Conservation (phyloP, 1,140 invertebrate genomes). For the Pogonognathellus flavescens region DNA sequence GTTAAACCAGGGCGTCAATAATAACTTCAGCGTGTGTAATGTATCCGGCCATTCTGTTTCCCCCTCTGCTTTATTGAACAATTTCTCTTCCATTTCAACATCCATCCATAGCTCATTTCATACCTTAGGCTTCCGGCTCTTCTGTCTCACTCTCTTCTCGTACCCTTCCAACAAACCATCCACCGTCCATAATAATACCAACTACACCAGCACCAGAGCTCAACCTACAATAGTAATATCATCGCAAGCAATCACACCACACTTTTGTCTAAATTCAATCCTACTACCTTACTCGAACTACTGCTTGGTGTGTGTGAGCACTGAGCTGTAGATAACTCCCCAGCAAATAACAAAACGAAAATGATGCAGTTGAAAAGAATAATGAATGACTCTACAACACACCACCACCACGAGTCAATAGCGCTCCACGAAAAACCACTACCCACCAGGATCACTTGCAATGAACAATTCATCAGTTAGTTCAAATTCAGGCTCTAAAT, state of each 20-base stretch:
- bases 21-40: conserved; percentile 61
- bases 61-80: conserved; percentile 55
- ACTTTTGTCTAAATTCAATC: too few species aligned
- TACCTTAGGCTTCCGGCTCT: conserved; percentile 11
- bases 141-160: conserved; percentile 6
- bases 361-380: too few species aligned
- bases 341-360: too few species aligned
- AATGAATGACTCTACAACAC: neutral
- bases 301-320: too few species aligned
- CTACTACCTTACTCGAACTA: too few species aligned
- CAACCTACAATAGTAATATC: neutral
- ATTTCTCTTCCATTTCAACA: conserved; percentile 52
- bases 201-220: neutral
- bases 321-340: too few species aligned
- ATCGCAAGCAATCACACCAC: neutral
- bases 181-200: neutral
- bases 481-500: neutral
- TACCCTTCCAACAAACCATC: neutral
- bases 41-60: conserved; percentile 58
- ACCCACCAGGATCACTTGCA: neutral
- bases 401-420: neutral
- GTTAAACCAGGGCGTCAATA: conserved; percentile 58
- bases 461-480: neutral
- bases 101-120: conserved; percentile 44
- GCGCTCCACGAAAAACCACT: neutral